Evolutionary conservation across 2,113 vertebrate species (phyloP).

Genomic region (Gadus chalcogrammus): DNA sequence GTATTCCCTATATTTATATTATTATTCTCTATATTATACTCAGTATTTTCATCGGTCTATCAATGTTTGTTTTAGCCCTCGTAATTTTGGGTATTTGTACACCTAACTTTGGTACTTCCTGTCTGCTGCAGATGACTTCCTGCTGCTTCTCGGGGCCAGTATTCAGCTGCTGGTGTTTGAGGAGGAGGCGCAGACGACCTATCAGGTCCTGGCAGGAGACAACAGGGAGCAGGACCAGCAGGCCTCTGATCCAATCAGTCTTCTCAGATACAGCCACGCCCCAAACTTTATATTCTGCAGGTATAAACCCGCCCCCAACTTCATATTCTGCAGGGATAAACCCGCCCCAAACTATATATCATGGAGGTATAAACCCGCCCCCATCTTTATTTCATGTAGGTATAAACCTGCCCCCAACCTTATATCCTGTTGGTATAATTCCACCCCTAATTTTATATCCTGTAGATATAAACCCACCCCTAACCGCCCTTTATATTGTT

Average conservation of each 20-base stretch:
- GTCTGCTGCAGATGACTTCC: constrained; percentile 82
- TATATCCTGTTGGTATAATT: constrained; percentile 62
- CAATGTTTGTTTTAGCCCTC: background rate
- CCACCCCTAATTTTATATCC: constrained; percentile 62
- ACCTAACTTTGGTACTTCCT: background rate
- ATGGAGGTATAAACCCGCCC: constrained; percentile 31
- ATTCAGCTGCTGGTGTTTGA: constrained; percentile 91
- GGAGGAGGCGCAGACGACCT: constrained; percentile 82
- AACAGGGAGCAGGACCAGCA: constrained; percentile 80
- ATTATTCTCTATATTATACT: background rate
- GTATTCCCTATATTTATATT: background rate
- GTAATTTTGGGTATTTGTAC: background rate
- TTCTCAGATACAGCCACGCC: no score
- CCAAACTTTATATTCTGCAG: constrained; percentile 21
- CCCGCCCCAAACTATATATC: constrained; percentile 61
- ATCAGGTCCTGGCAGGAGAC: constrained; percentile 86
- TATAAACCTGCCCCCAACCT: constrained; percentile 86
- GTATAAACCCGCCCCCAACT: constrained; percentile 85
- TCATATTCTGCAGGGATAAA: constrained; percentile 70
- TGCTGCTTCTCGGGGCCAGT: constrained; percentile 89
- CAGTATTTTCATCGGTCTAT: background rate
- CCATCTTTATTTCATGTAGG: constrained; percentile 29
- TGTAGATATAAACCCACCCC: constrained; percentile 32
- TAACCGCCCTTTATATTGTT: constrained; percentile 77
- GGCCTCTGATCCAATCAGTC: background rate